Percentiles rank a stretch among this genome's conserved stretches.
These are phyloP conservation scores for Gila robusta DNA, from an alignment of 2,797 vertebrate species.

Conservation along the genomic window DNA sequence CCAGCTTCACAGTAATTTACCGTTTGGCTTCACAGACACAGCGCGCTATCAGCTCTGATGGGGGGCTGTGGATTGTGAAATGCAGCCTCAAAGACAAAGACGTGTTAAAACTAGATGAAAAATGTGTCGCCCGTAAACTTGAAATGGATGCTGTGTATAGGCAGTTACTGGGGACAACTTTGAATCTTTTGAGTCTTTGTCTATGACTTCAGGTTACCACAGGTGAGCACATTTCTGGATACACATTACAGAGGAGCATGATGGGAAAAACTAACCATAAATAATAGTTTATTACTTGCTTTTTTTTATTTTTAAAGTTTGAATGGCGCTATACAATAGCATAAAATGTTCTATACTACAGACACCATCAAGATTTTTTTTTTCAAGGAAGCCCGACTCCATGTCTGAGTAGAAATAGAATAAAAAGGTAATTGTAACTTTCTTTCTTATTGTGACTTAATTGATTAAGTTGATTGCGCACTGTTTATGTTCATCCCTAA, in stretches of 20 bases:
- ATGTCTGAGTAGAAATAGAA: background rate
- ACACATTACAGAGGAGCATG: background rate
- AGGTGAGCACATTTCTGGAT: conserved; percentile 3
- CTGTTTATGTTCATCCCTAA: background rate
- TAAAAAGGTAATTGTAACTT: background rate
- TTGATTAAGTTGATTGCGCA: no score
- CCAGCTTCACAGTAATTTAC: conserved; percentile 58
- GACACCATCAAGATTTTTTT: background rate
- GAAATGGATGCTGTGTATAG: conserved; percentile 21
- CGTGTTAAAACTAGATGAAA: conserved; percentile 36
- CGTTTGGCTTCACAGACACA: conserved; percentile 47
- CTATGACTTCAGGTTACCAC: conserved; percentile 5
- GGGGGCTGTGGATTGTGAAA: conserved; percentile 42
- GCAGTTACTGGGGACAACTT: conserved; percentile 26
- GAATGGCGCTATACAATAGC: background rate
- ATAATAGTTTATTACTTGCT: background rate
- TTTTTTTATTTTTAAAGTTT: background rate
- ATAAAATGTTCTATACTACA: background rate
- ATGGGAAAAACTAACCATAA: background rate
- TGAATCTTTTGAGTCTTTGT: conserved; percentile 12
- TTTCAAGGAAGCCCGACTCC: background rate
- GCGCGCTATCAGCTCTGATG: conserved; percentile 36
- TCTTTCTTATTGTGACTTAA: background rate
- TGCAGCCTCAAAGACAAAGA: conserved; percentile 47
- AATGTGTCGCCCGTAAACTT: conserved; percentile 27